Percentiles rank a stretch among this genome's conserved stretches.
Evolutionary conservation across 2,113 vertebrate genomes (phyloP).

Genomic region (Acanthisitta chloris): DNA sequence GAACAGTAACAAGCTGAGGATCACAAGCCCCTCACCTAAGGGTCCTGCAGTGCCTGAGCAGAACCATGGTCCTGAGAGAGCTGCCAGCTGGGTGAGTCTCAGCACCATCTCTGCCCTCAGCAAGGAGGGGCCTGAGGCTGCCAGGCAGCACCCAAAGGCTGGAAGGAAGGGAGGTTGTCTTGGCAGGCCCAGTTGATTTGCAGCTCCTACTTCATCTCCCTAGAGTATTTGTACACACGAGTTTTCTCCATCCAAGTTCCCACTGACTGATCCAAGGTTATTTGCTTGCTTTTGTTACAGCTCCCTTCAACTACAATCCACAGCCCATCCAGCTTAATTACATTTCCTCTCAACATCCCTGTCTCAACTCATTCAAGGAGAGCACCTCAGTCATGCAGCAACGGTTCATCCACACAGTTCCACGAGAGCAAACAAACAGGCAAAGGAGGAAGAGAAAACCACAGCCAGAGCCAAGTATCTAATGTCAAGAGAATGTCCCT

Average conservation of each 20-base stretch:
- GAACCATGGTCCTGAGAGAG: rapidly evolving
- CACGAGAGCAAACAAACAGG: background rate
- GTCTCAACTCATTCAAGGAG: background rate
- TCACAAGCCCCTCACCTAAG: background rate
- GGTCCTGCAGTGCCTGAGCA: background rate
- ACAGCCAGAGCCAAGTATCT: background rate
- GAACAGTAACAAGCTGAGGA: background rate
- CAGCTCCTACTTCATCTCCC: background rate
- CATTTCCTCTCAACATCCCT: background rate
- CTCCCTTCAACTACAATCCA: background rate
- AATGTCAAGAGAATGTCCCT: background rate
- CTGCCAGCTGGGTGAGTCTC: background rate
- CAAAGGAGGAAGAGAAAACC: slow-evolving; percentile 16
- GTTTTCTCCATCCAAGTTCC: background rate
- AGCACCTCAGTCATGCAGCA: background rate
- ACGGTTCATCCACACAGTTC: background rate
- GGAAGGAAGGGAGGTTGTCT: background rate
- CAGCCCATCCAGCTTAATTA: background rate
- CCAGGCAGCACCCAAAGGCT: background rate
- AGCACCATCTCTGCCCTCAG: background rate
- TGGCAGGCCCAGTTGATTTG: background rate
- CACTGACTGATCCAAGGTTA: background rate
- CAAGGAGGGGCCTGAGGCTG: background rate
- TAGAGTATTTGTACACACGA: background rate
- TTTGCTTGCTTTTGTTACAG: background rate